These are phyloP conservation scores for Pachycephala philippinensis DNA, from an alignment of 2,113 vertebrate species.

Conservation along the genomic window DNA sequence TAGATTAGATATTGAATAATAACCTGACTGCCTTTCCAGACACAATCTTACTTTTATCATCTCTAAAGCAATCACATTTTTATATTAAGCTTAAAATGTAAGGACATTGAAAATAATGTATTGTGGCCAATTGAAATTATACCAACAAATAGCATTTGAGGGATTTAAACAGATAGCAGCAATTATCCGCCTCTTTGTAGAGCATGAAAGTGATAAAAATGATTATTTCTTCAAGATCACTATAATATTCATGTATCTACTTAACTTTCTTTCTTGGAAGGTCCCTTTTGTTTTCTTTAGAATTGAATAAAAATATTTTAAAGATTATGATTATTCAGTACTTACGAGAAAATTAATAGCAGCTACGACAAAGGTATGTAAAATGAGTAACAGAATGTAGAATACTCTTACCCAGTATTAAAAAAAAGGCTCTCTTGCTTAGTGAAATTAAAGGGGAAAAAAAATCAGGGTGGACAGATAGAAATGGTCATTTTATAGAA, in stretches of 20 bases:
- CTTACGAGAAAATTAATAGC: neutral
- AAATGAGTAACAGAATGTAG: neutral
- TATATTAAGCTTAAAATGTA: neutral
- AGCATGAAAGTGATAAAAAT: constrained; percentile 52
- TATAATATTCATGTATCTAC: constrained; percentile 61
- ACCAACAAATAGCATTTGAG: constrained; percentile 34
- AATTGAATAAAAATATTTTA: constrained; percentile 53
- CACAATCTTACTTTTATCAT: neutral
- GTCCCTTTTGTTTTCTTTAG: constrained; percentile 61
- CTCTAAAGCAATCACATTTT: constrained; percentile 12
- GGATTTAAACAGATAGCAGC: constrained; percentile 35
- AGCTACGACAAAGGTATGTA: neutral
- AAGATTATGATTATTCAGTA: constrained; percentile 48
- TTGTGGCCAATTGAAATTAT: neutral
- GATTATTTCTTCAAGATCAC: constrained; percentile 35
- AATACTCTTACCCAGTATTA: neutral
- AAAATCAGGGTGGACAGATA: neutral
- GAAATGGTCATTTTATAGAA: neutral
- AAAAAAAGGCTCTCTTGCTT: neutral
- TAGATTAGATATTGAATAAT: neutral
- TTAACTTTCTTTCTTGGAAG: constrained; percentile 55
- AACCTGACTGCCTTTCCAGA: neutral
- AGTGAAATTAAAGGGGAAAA: neutral
- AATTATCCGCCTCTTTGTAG: constrained; percentile 41
- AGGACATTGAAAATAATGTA: neutral